Base-by-base conservation (phyloP, 2,113 vertebrate genomes). In the Anguilla rostrata region DNA sequence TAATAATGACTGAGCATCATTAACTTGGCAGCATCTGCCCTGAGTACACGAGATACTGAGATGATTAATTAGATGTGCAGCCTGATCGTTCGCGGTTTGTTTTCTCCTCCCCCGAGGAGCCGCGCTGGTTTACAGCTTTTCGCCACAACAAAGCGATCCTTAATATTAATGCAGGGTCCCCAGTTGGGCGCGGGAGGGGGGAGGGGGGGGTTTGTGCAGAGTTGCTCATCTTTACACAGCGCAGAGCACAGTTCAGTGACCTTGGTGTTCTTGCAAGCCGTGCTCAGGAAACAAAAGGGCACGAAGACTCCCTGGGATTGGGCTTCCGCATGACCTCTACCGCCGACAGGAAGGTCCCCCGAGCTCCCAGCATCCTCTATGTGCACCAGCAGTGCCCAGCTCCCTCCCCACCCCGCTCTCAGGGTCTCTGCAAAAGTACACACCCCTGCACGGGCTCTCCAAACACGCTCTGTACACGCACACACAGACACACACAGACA, bases 11-110 rank as follows among this genome's bases (percentile, higher is more conserved):
- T 22, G 22, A 1, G 11, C 26, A 49, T 82, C 20, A n/a, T 49
- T 49, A 49, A 49, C 81, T 82, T 14, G 5, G 81, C 22, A 49
- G 43, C 81, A 82, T 49, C 81, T 82, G 43, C 41, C 22, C 41
- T 9, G 46, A 82, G 60, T 66, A 75, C 66, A 75, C n/a, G 34
- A 49, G 9, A 82, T 14, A 26, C 1, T 0, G 41, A 5, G 8
- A 49, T 82, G 81, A 82, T 82, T 82, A 82, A 82, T 53, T 49
- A 49, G 29, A 22, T 29, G 81, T 49, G 46, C n/a, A 53, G 46
- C 4, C 81, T n/a, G 81, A 49, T 82, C 39, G 41, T 41, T 46
- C 12, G 1, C 2, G 18, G 16, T 49, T 26, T 22, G 40, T 26
- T 46, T 26, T 22, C 22, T 53, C 26, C 11, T 8, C 22, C 18